Evolutionary conservation across 2,113 vertebrate species (phyloP), one percentile per base, ranked within the genome.

Genomic region (Microcebus griseorufus): DNA sequence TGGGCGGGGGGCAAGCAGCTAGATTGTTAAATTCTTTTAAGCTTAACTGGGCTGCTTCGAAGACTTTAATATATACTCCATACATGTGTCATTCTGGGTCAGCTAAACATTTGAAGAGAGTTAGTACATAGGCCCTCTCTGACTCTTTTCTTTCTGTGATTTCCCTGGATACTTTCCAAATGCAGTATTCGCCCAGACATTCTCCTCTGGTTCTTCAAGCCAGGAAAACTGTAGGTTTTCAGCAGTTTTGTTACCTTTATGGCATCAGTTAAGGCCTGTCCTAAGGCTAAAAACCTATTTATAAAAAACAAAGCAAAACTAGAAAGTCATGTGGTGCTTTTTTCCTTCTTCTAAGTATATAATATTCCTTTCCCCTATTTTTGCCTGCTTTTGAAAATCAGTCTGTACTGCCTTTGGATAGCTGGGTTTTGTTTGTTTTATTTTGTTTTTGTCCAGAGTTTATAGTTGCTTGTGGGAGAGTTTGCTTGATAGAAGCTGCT

Each of bases 401-500:
- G 23, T 76, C 78, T 75, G 4, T 83, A n/a, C 11, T 91, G 39
- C 64, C 16, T 81, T 87, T 23, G 45, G 17, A 64, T 83, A 78
- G 32, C 39, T 72, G 13, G n/a, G 4, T 27, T 87, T 88, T 81
- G 22, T 89, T 91, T 72, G 64, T 88, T 95, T 96, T 81, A 27
- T 60, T 95, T 96, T 81, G 32, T 60, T 96, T 92, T 90, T 80
- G 17, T 93, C 22, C 37, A 70, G 69, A 83, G 58, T 90, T 93
- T 76, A 53, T 89, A 85, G 37, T 86, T 86, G 51, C 27, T 75
- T 94, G 9, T 64, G 22, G 83, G 58, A 73, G 27, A 22, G 1
- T 93, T 91, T 39, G 62, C 60, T 96, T 88, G 45, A 23, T 76
- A 78, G 65, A 25, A 72, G 32, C 14, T 91, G 29, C 39, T 89